phyloP scores from a whole-genome alignment of 2,113 vertebrate species.

The Turdus rufiventris region DNA sequence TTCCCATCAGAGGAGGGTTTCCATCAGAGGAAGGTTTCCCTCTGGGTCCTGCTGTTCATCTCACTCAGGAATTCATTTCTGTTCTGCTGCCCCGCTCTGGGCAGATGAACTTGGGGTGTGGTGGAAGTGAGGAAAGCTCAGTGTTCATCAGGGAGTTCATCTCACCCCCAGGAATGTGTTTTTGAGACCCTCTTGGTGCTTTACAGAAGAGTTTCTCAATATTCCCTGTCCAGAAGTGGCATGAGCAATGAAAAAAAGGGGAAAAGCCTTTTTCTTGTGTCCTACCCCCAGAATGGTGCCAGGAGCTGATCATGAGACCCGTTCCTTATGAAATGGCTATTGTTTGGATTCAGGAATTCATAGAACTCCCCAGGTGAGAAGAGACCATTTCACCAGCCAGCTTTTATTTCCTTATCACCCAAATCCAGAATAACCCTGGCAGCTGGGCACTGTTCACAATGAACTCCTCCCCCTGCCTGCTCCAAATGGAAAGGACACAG shows the following conservation, averaged over 20 bases:
- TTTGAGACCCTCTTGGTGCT: not conserved
- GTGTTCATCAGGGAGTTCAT: not conserved
- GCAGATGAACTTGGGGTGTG: not conserved
- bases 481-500: not conserved
- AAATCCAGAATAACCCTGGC: not conserved
- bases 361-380: not conserved
- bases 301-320: not conserved
- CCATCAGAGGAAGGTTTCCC: not conserved
- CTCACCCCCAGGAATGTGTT: not conserved
- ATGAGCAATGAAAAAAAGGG: not conserved
- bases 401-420: not conserved
- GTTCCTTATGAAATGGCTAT: not conserved
- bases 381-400: not conserved
- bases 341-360: not conserved
- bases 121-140: not conserved
- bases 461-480: not conserved
- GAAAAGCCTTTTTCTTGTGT: rapidly evolving
- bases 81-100: not conserved
- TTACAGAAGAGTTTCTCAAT: not conserved
- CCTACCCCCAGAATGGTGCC: not conserved
- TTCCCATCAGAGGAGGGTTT: not conserved
- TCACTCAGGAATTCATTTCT: not conserved
- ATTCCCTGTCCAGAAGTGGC: not conserved
- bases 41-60: not conserved
- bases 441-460: not conserved